Base-by-base conservation (phyloP, 1,140 invertebrate genomes). In the Sesamia nonagrioides region DNA sequence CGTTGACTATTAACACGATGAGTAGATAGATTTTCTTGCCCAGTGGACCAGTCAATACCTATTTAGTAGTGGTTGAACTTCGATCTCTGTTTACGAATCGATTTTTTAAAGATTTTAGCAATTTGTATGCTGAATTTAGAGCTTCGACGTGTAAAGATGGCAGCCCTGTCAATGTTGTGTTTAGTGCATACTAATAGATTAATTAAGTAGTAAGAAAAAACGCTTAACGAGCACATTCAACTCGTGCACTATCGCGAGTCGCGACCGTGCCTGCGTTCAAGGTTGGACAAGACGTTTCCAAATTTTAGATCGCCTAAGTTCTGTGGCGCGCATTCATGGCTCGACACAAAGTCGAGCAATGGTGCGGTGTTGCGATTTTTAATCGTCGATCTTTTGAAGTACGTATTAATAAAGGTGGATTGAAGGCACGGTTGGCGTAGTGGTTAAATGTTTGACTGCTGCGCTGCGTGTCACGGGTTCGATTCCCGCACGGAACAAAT, bases 141-240 rank as follows among this genome's bases (percentile, higher is more conserved):
- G 37, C 15, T 73, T 6, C 45, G 5, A 60, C 35, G 45, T 69
- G 52, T 13, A 60, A 73, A 45, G 54, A 18, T 45, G 71, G 18
- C 40, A 74, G 13, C 71, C 71, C 71, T 74, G 52, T 33, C 54
- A 18, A 74, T 74, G 52, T 58, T 61, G 37, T 78, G 77, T 54
- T 61, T 45, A 54, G 40, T 48, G 78, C 78, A 79, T 79, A 79
- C 78, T 68, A 74, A 79, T 79, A 74, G 78, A 79, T 66, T 61
- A 79, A 79, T 79, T 79, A 79, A 79, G 45, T 60, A 60, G 71
- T 63, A 52, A 77, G 78, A 74, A 79, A 79, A 79, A 79, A 66
- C 35, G 40, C 56, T 63, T 66, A 77, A 68, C 74, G 74, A 66
- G 74, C 52, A 54, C 74, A 18, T 77, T 77, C 74, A 77, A 77